Evolutionary conservation across 1,140 invertebrate genomes (phyloP).

Genomic region (Hestina assimilis): DNA sequence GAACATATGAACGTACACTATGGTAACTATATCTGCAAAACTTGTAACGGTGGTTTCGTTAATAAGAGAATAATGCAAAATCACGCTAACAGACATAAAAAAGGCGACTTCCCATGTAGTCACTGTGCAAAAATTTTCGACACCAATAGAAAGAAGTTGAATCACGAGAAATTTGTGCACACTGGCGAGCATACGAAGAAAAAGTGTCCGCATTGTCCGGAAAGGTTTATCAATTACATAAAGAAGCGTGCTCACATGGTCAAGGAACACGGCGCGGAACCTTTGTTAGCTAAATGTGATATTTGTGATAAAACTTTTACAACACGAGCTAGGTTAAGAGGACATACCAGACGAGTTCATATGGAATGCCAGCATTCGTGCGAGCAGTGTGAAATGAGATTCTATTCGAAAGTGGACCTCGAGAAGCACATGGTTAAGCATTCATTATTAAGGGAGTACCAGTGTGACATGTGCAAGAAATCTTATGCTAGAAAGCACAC

Average conservation of each 20-base stretch:
- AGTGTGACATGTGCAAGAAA: constrained; percentile 27
- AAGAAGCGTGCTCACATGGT: constrained; percentile 20
- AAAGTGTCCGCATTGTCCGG: constrained; percentile 33
- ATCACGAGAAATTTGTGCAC: constrained; percentile 31
- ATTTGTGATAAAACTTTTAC: constrained; percentile 53
- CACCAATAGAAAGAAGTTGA: constrained; percentile 33
- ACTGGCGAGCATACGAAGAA: constrained; percentile 16
- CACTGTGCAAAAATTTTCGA: constrained; percentile 36
- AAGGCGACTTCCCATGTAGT: constrained; percentile 30
- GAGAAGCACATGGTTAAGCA: constrained; percentile 76
- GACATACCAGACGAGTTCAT: constrained; percentile 45
- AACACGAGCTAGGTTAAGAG: constrained; percentile 31
- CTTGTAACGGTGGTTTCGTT: constrained; percentile 47
- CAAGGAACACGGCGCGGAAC: constrained; percentile 23
- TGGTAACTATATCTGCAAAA: constrained; percentile 45
- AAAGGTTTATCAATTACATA: constrained; percentile 41
- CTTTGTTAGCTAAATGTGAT: constrained; percentile 48
- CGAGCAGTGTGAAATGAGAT: constrained; percentile 53
- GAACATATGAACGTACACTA: constrained; percentile 48
- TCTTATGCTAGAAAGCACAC: constrained; percentile 29
- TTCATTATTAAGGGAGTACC: constrained; percentile 4
- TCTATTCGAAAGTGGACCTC: constrained; percentile 55
- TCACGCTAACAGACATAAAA: constrained; percentile 38
- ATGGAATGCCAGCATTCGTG: constrained; percentile 61
- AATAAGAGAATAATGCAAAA: constrained; percentile 46